A percentile compares a stretch with the other conserved stretches of the same genome.
phyloP scores from a whole-genome alignment of 2,113 vertebrate genomes.

The Gorsachius goisagi region DNA sequence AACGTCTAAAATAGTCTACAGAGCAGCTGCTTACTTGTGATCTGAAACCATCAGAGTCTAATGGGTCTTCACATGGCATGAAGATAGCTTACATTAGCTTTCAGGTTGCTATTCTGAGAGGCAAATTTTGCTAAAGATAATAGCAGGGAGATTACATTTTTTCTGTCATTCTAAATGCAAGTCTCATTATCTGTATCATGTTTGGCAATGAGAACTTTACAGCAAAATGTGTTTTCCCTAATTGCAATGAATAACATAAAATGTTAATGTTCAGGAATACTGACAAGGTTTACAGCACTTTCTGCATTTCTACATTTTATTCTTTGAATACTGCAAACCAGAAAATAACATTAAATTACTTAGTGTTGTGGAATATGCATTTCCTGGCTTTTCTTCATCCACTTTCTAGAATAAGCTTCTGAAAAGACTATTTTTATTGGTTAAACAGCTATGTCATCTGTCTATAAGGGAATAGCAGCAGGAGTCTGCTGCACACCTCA shows the following conservation, averaged over 20 bases:
- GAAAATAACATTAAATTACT: constrained; percentile 64
- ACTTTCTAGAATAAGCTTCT: constrained; percentile 74
- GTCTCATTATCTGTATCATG: constrained; percentile 73
- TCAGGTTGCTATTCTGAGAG: constrained; percentile 76
- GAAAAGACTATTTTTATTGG: constrained; percentile 72
- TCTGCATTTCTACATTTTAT: constrained; percentile 47
- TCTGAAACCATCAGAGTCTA: constrained; percentile 77
- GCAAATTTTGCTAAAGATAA: constrained; percentile 79
- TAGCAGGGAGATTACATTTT: constrained; percentile 72
- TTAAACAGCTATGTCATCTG: constrained; percentile 77
- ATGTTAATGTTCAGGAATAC: constrained; percentile 12
- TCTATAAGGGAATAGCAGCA: constrained; percentile 78
- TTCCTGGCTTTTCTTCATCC: constrained; percentile 56
- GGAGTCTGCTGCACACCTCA: constrained; percentile 67
- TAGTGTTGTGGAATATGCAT: constrained; percentile 42
- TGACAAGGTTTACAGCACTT: constrained; percentile 58
- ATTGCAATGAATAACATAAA: constrained; percentile 71
- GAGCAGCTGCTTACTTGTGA: constrained; percentile 74
- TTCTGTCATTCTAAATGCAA: constrained; percentile 75
- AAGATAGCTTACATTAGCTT: constrained; percentile 81
- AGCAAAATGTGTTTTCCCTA: constrained; percentile 73
- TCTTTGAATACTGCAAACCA: constrained; percentile 35
- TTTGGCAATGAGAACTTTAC: constrained; percentile 74
- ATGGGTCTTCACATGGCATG: constrained; percentile 71
- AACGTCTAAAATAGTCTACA: constrained; percentile 70